Evolutionary conservation across 2,113 vertebrate species (phyloP).

Genomic region (Pachypanchax playfairii): DNA sequence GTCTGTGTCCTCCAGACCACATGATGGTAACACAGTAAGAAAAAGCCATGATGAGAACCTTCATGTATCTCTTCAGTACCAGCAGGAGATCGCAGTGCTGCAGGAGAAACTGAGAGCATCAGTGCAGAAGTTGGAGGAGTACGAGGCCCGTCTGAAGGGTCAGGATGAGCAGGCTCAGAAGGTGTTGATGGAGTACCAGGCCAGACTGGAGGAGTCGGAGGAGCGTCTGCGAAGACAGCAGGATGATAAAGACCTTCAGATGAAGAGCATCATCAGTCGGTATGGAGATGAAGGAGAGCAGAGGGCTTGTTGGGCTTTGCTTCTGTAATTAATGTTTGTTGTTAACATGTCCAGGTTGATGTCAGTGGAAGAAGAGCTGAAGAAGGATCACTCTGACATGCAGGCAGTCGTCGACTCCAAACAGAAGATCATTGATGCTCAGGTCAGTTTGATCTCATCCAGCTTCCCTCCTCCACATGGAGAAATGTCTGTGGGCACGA

Average conservation of each 20-base stretch:
- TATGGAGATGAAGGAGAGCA: constrained; percentile 47
- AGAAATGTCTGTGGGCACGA: no score
- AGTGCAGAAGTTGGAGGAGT: constrained; percentile 96
- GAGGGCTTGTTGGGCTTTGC: no score
- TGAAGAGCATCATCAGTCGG: constrained; percentile 99
- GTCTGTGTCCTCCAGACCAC: not conserved
- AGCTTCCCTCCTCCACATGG: not conserved
- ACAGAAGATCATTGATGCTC: constrained; percentile 98
- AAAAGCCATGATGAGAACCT: not conserved
- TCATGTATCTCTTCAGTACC: constrained; percentile 76
- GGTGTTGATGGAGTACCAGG: constrained; percentile 96
- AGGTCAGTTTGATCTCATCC: constrained; percentile 77
- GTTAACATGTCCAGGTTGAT: constrained; percentile 83
- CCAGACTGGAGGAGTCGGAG: constrained; percentile 94
- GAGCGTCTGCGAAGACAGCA: constrained; percentile 94
- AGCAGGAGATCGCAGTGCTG: constrained; percentile 92
- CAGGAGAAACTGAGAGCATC: constrained; percentile 95
- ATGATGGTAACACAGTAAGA: no score
- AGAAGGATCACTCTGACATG: constrained; percentile 98
- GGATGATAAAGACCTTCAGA: constrained; percentile 98
- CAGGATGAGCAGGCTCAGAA: constrained; percentile 97
- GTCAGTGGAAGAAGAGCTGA: constrained; percentile 97
- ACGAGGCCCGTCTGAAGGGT: constrained; percentile 91
- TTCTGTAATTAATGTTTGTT: not conserved
- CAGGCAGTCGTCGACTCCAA: constrained; percentile 97